These are phyloP conservation scores for Orthochromis malagaraziensis DNA, from an alignment of 2,113 vertebrate species.

Conservation along the genomic window DNA sequence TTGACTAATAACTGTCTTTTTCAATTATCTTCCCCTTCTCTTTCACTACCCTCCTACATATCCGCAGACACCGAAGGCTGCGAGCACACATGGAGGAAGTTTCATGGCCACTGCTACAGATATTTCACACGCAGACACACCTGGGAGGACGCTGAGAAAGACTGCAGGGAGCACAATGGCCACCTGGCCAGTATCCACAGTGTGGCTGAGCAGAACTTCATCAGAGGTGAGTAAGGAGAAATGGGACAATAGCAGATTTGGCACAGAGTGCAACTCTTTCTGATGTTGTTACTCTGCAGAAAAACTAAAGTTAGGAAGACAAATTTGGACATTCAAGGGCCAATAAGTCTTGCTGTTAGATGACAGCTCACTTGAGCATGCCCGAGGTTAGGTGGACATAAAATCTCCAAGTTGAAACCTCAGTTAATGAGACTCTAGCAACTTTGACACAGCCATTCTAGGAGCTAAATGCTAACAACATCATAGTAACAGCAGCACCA, in stretches of 20 bases:
- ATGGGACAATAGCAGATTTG: background rate
- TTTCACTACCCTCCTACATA: background rate
- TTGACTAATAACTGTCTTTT: background rate
- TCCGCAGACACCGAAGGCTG: slow-evolving; percentile 86
- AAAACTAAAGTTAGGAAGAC: background rate
- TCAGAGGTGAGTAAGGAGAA: slow-evolving; percentile 75
- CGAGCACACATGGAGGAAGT: slow-evolving; percentile 90
- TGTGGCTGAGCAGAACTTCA: slow-evolving; percentile 80
- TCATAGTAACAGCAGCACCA: background rate
- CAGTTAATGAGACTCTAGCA: background rate
- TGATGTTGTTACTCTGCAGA: background rate
- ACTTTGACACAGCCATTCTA: background rate
- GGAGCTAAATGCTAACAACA: background rate
- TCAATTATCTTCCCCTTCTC: background rate
- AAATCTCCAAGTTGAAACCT: background rate
- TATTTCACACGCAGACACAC: slow-evolving; percentile 84
- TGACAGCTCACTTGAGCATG: background rate
- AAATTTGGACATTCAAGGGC: background rate
- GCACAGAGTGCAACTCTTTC: background rate
- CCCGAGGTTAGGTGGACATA: background rate
- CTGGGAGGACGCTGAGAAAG: slow-evolving; percentile 90
- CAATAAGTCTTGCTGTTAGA: background rate
- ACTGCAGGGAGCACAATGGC: slow-evolving; percentile 82
- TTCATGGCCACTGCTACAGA: slow-evolving; percentile 89
- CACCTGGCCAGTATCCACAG: slow-evolving; percentile 90